phyloP scores from a whole-genome alignment of 1,140 invertebrate genomes.

The Aplysia californica region DNA sequence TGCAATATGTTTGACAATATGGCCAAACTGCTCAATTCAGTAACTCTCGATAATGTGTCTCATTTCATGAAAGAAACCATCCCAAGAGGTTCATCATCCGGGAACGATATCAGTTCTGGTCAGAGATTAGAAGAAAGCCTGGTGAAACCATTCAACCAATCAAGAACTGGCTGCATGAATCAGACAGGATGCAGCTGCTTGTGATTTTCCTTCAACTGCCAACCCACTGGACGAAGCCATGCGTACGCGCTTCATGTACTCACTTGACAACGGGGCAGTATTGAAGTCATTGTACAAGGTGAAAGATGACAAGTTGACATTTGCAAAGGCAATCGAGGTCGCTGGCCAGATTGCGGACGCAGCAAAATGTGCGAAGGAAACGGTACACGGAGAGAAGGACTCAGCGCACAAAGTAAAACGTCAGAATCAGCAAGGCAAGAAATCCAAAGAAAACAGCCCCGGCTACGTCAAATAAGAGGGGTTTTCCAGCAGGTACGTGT shows the following conservation, averaged over 20 bases:
- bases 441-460: too few species aligned
- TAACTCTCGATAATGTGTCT: too few species aligned
- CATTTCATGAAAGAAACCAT: conserved; percentile 10
- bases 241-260: conserved; percentile 30
- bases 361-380: too few species aligned
- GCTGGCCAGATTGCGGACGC: conserved; percentile 27
- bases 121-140: conserved; percentile 6
- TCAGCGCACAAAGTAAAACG: too few species aligned
- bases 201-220: conserved; percentile 27
- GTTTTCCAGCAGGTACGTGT: too few species aligned
- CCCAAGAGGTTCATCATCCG: conserved; percentile 8
- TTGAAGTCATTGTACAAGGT: conserved; percentile 31
- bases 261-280: conserved; percentile 23
- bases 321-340: conserved; percentile 25
- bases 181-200: conserved; percentile 16
- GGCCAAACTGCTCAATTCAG: too few species aligned
- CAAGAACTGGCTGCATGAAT: neutral
- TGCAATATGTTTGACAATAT: too few species aligned
- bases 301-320: conserved; percentile 25
- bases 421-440: too few species aligned
- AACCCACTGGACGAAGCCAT: conserved; percentile 23
- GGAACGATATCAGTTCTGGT: conserved; percentile 26
- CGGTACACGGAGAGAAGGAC: too few species aligned
- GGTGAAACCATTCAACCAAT: conserved; percentile 15
- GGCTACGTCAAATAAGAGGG: too few species aligned